Percentiles rank a stretch among this genome's conserved stretches.
Evolutionary conservation across 2,888 invertebrate species (phyloP).

Genomic region (Trichogramma dendrolimi): DNA sequence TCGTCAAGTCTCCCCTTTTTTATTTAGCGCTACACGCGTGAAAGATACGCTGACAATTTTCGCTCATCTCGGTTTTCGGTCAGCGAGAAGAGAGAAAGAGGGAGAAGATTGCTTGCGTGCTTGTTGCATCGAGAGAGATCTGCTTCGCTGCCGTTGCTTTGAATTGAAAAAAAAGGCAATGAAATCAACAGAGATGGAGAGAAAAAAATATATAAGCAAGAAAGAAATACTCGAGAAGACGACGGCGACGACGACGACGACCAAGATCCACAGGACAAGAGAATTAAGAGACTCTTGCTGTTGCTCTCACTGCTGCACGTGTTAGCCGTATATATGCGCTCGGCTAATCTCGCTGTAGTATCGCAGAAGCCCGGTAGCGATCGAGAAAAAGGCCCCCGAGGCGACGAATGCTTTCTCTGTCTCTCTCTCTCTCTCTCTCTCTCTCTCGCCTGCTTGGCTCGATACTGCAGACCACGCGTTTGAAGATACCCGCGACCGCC

Average conservation of each 20-base stretch:
- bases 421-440: not conserved
- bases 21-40: not conserved
- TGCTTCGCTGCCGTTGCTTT: too few relatives aligned
- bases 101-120: not conserved
- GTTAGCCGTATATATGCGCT: not conserved
- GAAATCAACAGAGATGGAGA: not conserved
- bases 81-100: slow-evolving; percentile 1
- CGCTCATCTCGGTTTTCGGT: slow-evolving; percentile 6
- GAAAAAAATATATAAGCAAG: not conserved
- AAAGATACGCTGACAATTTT: slow-evolving; percentile 24
- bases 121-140: not conserved
- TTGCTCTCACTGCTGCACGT: not conserved
- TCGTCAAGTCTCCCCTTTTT: too few relatives aligned
- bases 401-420: slow-evolving; percentile 15
- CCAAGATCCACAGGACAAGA: not conserved
- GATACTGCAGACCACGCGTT: slow-evolving; percentile 12
- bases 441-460: slow-evolving; percentile 5
- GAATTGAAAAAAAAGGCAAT: not conserved
- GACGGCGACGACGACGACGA: not conserved
- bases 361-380: slow-evolving; percentile 30
- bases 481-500: slow-evolving; percentile 20
- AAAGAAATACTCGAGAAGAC: not conserved
- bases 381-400: slow-evolving; percentile 24
- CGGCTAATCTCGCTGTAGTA: slow-evolving; percentile 23
- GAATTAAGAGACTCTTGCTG: slow-evolving; percentile 25